Evolutionary conservation across 2,888 invertebrate genomes (phyloP).

Genomic region (Flexamia atlantica): DNA sequence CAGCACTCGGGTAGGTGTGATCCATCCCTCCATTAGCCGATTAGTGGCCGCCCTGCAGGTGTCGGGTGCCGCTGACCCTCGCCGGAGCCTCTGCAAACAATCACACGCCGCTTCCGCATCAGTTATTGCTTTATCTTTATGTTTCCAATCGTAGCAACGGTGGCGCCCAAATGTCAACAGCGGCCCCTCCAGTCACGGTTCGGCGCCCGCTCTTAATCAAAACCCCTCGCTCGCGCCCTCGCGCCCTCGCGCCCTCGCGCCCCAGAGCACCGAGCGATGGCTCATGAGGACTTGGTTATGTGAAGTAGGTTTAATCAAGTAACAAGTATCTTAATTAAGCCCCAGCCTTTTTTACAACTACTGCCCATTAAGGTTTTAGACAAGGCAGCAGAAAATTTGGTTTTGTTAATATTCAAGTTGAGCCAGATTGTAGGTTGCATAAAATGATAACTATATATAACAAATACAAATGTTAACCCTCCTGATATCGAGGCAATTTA

Average conservation of each 20-base stretch:
- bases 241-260: not conserved
- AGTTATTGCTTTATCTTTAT: slow-evolving; percentile 56
- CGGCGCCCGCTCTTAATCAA: slow-evolving; percentile 26
- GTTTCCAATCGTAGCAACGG: slow-evolving; percentile 44
- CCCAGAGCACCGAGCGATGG: no score
- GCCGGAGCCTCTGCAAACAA: slow-evolving; percentile 51
- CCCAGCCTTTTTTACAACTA: no score
- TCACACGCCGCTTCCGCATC: slow-evolving; percentile 30
- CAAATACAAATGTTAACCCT: no score
- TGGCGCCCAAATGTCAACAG: slow-evolving; percentile 53
- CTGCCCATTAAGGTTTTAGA: no score
- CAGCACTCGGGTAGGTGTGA: not conserved
- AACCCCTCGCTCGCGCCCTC: slow-evolving; percentile 34
- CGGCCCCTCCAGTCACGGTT: slow-evolving; percentile 29
- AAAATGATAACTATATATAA: no score
- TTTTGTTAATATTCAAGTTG: no score
- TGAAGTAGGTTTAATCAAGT: no score
- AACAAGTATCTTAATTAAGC: no score
- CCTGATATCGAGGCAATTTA: no score
- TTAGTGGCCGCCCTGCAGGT: not conserved
- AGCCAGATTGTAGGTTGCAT: no score
- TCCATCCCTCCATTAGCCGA: slow-evolving; percentile 9
- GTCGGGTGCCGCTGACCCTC: not conserved
- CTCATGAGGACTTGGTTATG: no score
- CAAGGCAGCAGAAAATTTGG: no score